phyloP scores from a whole-genome alignment of 2,888 invertebrate genomes.

The Gryllus longicercus region DNA sequence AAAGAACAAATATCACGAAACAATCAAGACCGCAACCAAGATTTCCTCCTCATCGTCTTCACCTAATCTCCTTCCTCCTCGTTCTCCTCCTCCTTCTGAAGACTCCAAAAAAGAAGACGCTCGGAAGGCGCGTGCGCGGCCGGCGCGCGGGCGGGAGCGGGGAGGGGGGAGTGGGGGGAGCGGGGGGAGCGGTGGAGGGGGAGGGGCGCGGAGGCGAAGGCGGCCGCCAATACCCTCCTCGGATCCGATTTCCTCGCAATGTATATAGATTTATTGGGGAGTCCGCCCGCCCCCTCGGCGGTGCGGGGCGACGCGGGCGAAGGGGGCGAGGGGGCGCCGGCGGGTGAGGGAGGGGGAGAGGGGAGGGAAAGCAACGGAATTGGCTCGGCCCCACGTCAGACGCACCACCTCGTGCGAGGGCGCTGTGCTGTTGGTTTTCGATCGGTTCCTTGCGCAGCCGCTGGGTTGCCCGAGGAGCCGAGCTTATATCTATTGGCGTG shows the following conservation, averaged over 20 bases:
- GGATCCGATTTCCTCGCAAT: constrained; percentile 17
- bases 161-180: background rate
- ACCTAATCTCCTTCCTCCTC: too few species aligned
- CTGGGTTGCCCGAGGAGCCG: too few species aligned
- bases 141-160: background rate
- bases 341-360: background rate
- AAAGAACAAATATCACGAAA: too few species aligned
- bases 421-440: too few species aligned
- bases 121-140: background rate
- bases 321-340: background rate
- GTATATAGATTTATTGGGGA: constrained; percentile 7
- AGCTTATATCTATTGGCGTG: too few species aligned
- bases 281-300: background rate
- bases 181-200: too few species aligned
- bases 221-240: constrained; percentile 1
- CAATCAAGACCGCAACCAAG: too few species aligned
- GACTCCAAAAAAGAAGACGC: too few species aligned
- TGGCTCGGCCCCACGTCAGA: background rate
- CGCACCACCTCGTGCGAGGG: too few species aligned
- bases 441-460: too few species aligned
- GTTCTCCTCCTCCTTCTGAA: too few species aligned
- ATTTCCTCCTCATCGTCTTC: too few species aligned
- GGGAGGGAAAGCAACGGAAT: background rate
- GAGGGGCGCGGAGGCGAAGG: background rate
- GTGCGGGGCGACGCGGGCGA: background rate